Base-by-base conservation (phyloP, 2,888 invertebrate species). In the Allophyes oxyacanthae region DNA sequence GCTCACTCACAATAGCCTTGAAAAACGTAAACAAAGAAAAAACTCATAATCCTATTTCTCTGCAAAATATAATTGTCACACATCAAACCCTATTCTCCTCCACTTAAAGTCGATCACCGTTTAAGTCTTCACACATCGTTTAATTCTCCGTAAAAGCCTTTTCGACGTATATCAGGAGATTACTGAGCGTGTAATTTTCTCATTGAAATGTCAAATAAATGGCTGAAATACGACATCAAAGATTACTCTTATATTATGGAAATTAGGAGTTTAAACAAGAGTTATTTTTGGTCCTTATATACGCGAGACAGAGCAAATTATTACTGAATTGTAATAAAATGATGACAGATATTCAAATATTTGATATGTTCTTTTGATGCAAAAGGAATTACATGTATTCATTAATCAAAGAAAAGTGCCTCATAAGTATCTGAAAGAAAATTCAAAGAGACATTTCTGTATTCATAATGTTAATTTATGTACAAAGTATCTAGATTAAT, bases 101-200 rank as follows among this genome's bases (percentile, higher is more conserved):
- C 26, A 45, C 34, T 6, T 26, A 20, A 9, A 0, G 34, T 41
- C 56, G 32, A 41, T 54, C 26, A 25, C 6, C 32, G 8, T 32
- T 32, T 32, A 4, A 50, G 26, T 51, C 50, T 51, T 8, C 15
- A n/a, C 46, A 25, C 5, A 20, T 28, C 40, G 44, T 64, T 41
- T 34, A 74, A 72, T 62, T 60, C 62, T 48, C 25, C 46, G 41
- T 65, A 32, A 62, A 64, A 70, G 58, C 58, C 51, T 59, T 51
- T 53, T 54, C 44, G 25, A 9, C 32, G 54, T 59, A 42, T 64
- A 62, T 57, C 50, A 48, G 30, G 28, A 42, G 45, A 56, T 64
- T 64, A 45, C 34, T 64, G 48, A 2, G 40, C 60, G 36, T 51
- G 46, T 58, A 63, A 72, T 74, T 65, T 74, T 53, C 63, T 61